These are phyloP conservation scores for Ptychobarbus kaznakovi DNA, from an alignment of 2,797 vertebrate species.

Conservation along the genomic window DNA sequence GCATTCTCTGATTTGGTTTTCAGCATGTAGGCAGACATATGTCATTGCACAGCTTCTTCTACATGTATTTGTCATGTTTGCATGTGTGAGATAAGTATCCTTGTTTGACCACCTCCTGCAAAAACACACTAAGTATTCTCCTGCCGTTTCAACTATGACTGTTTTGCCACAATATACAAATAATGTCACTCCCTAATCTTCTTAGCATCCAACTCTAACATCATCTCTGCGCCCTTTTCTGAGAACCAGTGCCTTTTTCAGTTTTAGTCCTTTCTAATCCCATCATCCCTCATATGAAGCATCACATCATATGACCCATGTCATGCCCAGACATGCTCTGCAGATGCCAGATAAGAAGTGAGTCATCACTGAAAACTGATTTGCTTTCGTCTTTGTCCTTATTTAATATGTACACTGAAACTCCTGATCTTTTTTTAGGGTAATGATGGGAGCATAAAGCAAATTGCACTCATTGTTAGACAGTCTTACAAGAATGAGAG, in stretches of 20 bases:
- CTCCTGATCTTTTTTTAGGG: background rate
- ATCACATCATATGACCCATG: constrained; percentile 42
- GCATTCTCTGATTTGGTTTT: constrained; percentile 1
- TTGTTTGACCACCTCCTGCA: background rate
- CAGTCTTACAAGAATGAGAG: background rate
- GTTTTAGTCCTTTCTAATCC: constrained; percentile 44
- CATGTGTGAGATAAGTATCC: background rate
- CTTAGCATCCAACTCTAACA: constrained; percentile 40
- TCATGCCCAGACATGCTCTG: constrained; percentile 27
- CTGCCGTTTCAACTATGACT: constrained; percentile 22
- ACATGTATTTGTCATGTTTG: background rate
- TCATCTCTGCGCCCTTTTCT: constrained; percentile 25
- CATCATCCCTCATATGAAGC: background rate
- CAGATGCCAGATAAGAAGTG: background rate
- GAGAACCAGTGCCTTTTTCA: constrained; percentile 51
- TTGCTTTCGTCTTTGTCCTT: constrained; percentile 24
- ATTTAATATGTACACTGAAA: constrained; percentile 17
- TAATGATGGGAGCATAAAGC: constrained; percentile 4
- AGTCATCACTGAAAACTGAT: constrained; percentile 36
- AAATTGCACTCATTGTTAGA: constrained; percentile 24
- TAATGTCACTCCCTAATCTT: constrained; percentile 47
- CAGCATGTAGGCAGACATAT: background rate
- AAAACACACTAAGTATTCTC: constrained; percentile 41
- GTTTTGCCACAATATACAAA: constrained; percentile 35
- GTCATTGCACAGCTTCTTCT: background rate